phyloP scores from a whole-genome alignment of 2,113 vertebrate species.

The Miniopterus natalensis region DNA sequence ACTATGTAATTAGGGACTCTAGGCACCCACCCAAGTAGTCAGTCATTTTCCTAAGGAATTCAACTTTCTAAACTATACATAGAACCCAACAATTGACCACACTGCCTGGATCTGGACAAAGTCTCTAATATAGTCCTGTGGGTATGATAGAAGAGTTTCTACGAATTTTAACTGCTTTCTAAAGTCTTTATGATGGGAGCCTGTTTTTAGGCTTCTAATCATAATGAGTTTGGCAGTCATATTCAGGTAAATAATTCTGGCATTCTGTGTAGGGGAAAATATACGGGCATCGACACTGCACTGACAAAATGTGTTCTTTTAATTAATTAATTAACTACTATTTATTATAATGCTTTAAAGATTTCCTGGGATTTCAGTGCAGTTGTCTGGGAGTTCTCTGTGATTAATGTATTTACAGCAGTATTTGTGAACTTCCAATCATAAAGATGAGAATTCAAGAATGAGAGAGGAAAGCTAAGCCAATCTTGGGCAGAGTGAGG shows the following conservation, averaged over 20 bases:
- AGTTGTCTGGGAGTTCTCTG: not conserved
- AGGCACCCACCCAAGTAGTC: not conserved
- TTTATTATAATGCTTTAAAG: not conserved
- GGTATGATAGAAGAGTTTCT: not conserved
- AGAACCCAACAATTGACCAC: not conserved
- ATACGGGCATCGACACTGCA: not conserved
- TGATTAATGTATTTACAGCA: not conserved
- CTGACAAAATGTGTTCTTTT: not conserved
- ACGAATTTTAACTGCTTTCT: constrained; percentile 54
- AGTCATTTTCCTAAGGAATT: not conserved
- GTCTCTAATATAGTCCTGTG: not conserved
- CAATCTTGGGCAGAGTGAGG: not conserved
- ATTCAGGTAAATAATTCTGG: not conserved
- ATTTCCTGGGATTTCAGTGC: not conserved
- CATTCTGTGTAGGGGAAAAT: not conserved
- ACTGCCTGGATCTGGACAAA: not conserved
- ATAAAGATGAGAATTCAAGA: not conserved
- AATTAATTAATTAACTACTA: not conserved
- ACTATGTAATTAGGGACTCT: not conserved
- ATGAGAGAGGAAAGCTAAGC: not conserved
- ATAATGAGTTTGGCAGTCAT: not conserved
- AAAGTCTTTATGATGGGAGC: constrained; percentile 35
- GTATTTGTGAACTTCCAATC: not conserved
- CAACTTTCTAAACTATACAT: not conserved
- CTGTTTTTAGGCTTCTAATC: constrained; percentile 10